Evolutionary conservation across 2,113 vertebrate species (phyloP), one percentile per base, ranked within the genome.

Genomic region (Monopterus albus): DNA sequence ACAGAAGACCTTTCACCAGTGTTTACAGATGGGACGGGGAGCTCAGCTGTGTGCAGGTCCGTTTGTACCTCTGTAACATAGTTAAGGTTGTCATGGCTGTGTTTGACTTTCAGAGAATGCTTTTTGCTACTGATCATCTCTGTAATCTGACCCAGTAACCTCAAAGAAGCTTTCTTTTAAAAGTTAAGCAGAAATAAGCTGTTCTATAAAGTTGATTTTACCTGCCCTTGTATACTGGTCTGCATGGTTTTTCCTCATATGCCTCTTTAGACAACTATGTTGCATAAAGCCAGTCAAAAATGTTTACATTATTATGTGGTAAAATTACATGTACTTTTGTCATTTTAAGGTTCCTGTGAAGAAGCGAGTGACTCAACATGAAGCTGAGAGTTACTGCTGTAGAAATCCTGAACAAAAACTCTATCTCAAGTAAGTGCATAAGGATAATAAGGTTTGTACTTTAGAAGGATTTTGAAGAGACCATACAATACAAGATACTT

Each of bases 1-100:
- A 99, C 87, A 94, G 96, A 84, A 95, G 93, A 91, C 94, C 95
- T 7, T 98, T 98, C 90, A 93, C 90, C 61, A 91, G 91, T 39
- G 90, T 99, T 40, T 95, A 91, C 90, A 94, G 92, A 89, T 92
- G 93, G 88, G 92, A 92, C 72, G 75, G 91, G 1, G 67, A 91
- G 35, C 66, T 84, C 25, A 77, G 85, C 58, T 90, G 81, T 43
- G 86, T 92, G n/a, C 86, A 91, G 91, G 94, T 94, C 33, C 36
- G 85, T 65, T 15, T 17, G 28, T n/a, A n/a, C n/a, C n/a, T n/a
- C n/a, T n/a, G n/a, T n/a, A n/a, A n/a, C n/a, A n/a, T n/a, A n/a
- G n/a, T n/a, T n/a, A n/a, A n/a, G n/a, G n/a, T n/a, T n/a, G n/a
- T n/a, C n/a, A n/a, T n/a, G n/a, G n/a, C n/a, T n/a, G n/a, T n/a